Conservation (phyloP, 2,797 vertebrate species). For the Trachurus trachurus region DNA sequence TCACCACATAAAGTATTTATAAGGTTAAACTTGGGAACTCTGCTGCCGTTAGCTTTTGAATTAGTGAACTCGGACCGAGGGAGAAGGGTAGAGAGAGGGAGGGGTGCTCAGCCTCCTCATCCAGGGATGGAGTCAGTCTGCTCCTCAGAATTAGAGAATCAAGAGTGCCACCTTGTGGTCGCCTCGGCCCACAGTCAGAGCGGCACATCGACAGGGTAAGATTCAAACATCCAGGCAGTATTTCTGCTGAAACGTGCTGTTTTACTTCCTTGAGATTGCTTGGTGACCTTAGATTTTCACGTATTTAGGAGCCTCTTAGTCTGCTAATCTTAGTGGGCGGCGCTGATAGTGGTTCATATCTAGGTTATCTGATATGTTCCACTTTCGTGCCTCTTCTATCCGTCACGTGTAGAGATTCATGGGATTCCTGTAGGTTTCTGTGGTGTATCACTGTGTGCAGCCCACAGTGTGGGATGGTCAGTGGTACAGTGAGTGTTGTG, state of each 20-base stretch:
- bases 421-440: conserved; percentile 38
- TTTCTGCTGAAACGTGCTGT: conserved; percentile 51
- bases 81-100: conserved; percentile 30
- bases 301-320: conserved; percentile 34
- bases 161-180: conserved; percentile 81
- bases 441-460: conserved; percentile 39
- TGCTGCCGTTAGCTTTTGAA: conserved; percentile 80
- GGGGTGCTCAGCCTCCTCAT: conserved; percentile 25
- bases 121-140: not conserved
- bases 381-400: conserved; percentile 35
- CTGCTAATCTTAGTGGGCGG: conserved; percentile 52
- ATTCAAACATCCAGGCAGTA: conserved; percentile 17
- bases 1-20: conserved; percentile 83
- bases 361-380: conserved; percentile 50
- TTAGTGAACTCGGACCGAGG: conserved; percentile 76
- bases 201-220: not conserved
- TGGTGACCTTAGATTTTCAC: conserved; percentile 18
- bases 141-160: conserved; percentile 51
- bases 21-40: conserved; percentile 83
- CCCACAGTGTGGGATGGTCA: conserved; percentile 66
- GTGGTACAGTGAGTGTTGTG: conserved; percentile 55
- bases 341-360: conserved; percentile 17
- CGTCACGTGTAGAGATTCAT: conserved; percentile 29
- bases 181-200: not conserved
- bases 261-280: conserved; percentile 33